A percentile compares a stretch with the other conserved stretches of the same genome.
phyloP scores from a whole-genome alignment of 2,797 vertebrate genomes.

The Anas bahamensis region DNA sequence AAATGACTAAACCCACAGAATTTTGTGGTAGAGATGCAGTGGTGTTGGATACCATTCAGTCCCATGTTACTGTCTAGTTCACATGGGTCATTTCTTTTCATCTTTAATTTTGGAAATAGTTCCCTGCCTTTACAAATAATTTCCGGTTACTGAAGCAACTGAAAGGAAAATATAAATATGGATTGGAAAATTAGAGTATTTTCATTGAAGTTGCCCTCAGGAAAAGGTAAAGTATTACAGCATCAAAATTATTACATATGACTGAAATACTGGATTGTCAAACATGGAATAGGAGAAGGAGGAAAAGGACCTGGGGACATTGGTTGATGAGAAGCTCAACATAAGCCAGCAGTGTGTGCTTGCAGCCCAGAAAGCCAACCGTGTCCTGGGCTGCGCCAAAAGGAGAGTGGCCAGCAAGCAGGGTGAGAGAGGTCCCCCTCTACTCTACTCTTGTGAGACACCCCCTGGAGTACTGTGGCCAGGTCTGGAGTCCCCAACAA shows the following conservation, averaged over 20 bases:
- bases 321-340: no score
- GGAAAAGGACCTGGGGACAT: no score
- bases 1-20: neutral
- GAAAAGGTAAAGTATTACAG: neutral
- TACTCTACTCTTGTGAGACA: no score
- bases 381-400: no score
- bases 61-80: neutral
- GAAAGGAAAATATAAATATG: neutral
- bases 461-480: no score
- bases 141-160: neutral
- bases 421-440: no score
- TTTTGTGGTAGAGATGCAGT: neutral
- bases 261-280: neutral
- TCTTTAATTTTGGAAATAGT: neutral
- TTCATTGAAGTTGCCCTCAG: neutral
- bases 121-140: neutral
- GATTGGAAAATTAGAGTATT: neutral
- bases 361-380: no score
- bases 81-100: neutral
- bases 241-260: neutral
- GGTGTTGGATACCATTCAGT: neutral
- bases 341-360: no score
- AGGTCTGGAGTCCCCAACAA: no score
- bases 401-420: no score
- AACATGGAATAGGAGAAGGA: neutral